phyloP scores from a whole-genome alignment of 1,140 invertebrate species.

The Ceratoteleas bidentatus region DNA sequence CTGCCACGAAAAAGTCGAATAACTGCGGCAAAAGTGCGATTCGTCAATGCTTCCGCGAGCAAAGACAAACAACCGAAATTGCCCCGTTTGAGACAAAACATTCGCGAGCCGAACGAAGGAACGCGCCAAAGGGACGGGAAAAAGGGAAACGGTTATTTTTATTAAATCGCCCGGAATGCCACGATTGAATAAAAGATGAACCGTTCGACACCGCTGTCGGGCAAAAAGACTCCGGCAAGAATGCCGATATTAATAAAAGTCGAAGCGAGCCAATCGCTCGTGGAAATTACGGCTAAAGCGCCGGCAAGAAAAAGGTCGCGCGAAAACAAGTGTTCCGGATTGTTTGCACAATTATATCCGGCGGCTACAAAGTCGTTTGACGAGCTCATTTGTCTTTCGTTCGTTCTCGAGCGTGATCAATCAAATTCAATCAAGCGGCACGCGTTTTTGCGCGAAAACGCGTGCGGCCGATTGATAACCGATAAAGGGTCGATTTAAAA shows the following conservation, averaged over 20 bases:
- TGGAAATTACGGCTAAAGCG: constrained; percentile 72
- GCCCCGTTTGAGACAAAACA: constrained; percentile 46
- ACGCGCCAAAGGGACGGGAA: not conserved
- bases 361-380: constrained; percentile 5
- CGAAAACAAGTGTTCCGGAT: constrained; percentile 23
- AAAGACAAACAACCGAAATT: constrained; percentile 50
- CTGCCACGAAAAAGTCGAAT: constrained; percentile 46
- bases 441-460: no score
- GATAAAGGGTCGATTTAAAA: no score
- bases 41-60: constrained; percentile 51
- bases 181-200: constrained; percentile 81
- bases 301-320: constrained; percentile 40
- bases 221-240: constrained; percentile 74
- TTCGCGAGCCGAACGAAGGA: constrained; percentile 4
- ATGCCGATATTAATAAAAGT: constrained; percentile 81
- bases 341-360: not conserved
- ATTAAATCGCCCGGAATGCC: constrained; percentile 76
- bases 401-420: not conserved
- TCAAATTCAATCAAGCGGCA: not conserved
- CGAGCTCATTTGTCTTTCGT: constrained; percentile 5
- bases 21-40: constrained; percentile 43
- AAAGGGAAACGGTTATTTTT: constrained; percentile 73
- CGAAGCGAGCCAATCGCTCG: constrained; percentile 77
- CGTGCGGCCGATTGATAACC: no score
- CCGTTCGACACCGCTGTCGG: constrained; percentile 65